phyloP scores from a whole-genome alignment of 2,888 invertebrate species.

The Venusia cambrica region DNA sequence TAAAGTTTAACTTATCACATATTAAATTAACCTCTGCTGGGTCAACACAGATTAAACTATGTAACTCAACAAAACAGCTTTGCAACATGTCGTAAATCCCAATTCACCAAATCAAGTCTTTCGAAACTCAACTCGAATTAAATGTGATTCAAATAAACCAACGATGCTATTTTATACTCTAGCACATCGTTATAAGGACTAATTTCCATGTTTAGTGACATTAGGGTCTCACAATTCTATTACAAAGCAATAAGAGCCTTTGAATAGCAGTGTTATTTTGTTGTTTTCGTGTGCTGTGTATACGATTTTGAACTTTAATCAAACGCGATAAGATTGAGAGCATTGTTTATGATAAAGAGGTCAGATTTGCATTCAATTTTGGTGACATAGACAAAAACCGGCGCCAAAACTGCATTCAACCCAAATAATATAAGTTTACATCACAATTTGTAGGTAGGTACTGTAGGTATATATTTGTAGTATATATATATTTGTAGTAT shows the following conservation, averaged over 20 bases:
- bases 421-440: no score
- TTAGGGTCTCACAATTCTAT: no score
- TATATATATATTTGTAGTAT: no score
- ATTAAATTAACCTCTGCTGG: no score
- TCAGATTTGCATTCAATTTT: conserved; percentile 41
- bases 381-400: no score
- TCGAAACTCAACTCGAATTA: conserved; percentile 40
- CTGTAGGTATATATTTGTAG: no score
- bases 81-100: conserved; percentile 33
- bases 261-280: neutral
- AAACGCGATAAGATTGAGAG: conserved; percentile 7
- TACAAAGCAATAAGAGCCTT: conserved; percentile 1
- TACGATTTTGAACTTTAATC: conserved; percentile 3
- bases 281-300: neutral
- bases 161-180: conserved; percentile 7
- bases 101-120: conserved; percentile 36
- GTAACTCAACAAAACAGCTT: conserved; percentile 17
- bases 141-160: conserved; percentile 16
- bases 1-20: no score
- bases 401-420: no score
- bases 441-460: no score
- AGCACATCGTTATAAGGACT: neutral
- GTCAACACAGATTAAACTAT: conserved; percentile 4
- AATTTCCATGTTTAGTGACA: no score
- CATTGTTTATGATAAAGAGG: conserved; percentile 32